Percentiles rank a stretch among this genome's conserved stretches.
Conservation (phyloP, 2,888 invertebrate genomes). For the Lepidochitona cinerea region DNA sequence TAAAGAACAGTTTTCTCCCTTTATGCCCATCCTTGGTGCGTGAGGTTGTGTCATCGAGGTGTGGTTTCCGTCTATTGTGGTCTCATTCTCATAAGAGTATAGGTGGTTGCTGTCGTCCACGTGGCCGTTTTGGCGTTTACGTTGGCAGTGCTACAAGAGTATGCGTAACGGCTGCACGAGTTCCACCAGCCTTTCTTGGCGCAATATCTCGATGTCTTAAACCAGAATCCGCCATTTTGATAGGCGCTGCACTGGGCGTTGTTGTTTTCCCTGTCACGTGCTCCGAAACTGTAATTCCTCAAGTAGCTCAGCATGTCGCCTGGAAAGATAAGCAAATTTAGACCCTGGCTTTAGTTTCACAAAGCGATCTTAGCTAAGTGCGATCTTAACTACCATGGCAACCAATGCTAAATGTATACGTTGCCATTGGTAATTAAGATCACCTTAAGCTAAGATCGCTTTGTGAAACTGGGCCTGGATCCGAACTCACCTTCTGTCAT, state of each 20-base stretch:
- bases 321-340: neutral
- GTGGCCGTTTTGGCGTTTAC: neutral
- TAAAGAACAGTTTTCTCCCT: no score
- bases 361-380: no score
- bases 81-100: neutral
- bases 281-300: neutral
- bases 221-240: neutral
- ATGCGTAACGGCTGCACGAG: neutral
- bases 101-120: neutral
- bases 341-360: no score
- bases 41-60: no score
- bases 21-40: no score
- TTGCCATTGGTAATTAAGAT: no score
- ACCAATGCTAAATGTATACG: no score
- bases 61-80: neutral
- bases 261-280: neutral
- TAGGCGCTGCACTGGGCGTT: neutral
- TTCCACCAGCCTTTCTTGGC: neutral
- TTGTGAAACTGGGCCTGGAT: no score
- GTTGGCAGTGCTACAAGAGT: neutral
- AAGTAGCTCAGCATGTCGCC: neutral
- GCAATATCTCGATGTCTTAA: neutral
- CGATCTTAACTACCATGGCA: no score
- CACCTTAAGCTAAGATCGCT: no score
- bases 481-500: no score